Evolutionary conservation across 2,113 vertebrate species (phyloP), one percentile per base, ranked within the genome.

Genomic region (Melanotaenia duboulayi): DNA sequence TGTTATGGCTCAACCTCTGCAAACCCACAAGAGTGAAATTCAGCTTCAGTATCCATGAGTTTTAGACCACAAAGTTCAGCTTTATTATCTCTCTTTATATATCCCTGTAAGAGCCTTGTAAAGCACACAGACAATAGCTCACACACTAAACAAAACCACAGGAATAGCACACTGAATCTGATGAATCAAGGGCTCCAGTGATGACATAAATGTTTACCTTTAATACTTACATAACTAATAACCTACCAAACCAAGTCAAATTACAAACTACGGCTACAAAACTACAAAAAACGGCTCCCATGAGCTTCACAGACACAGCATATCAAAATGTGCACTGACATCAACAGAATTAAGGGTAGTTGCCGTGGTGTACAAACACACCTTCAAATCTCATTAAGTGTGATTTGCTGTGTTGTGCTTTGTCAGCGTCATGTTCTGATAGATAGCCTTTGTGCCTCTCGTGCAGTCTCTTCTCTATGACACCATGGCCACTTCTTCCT

Each of bases 351-450:
- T 57, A 62, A 44, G 2, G 23, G 17, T 10, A 40, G 25, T 64
- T 32, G 11, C 63, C 14, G 19, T 52, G 23, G 35, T 52, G 17
- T 13, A 1, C 0, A 66, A 8, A 76, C 37, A 57, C 51, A 60
- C 56, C 67, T 52, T 49, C 23, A 76, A 80, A 82, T 80, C 66
- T 74, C 61, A 57, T 78, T 78, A 86, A 84, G 82, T 82, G 75
- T 49, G 62, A 68, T 58, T 65, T 74, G 76, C 63, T 68, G 58
- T 81, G 68, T 74, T 82, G 76, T 78, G 84, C 69, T 16, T 24
- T 74, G 77, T 91, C 89, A 80, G 76, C 66, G 56, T 83, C 74
- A 68, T 52, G 61, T 78, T 77, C 78, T 91, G 83, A 93, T 86
- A 70, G 75, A 92, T 89, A 17, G 64, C 11, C 65, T 56, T 49